Base-by-base conservation (phyloP, 2,113 vertebrate species). In the Archilochus colubris region DNA sequence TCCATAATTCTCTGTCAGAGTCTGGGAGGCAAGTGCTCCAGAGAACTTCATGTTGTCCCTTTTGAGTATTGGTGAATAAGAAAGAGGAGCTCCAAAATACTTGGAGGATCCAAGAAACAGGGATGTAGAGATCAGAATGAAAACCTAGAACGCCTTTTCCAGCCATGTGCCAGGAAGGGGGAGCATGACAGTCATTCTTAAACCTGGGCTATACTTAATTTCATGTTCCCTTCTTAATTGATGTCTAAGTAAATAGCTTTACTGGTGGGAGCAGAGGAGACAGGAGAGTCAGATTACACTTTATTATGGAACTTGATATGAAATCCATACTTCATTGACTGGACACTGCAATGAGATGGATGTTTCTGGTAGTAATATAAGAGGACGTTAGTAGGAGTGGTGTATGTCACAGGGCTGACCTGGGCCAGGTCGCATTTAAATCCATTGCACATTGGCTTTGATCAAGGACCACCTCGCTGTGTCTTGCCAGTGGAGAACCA, bases 181-280 rank as follows among this genome's bases (percentile, higher is more conserved):
- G 27, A 59, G 40, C 7, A 2, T 30, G 55, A 21, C 21, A 27
- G 8, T 74, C 14, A 31, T 54, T 51, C 59, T 77, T 94, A 75
- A 96, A 33, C 30, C 64, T 59, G 51, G n/a, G 27, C 63, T 64
- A 30, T 74, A 30, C 30, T 78, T 88, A 53, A 31, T 59, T 61
- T 36, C 22, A 36, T 2, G 18, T 93, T 89, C 46, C 18, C 58
- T 88, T 57, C 43, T 72, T 74, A 91, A 81, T 4, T 80, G 38
- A 77, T 77, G 57, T 74, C 51, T 89, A 70, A 86, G 23, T 83
- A 80, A 96, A 89, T 82, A 70, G 58, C 55, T 94, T 94, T 77
- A 51, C 61, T 63, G 25, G 48, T 80, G 75, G 68, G 63, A 87
- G 74, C 63, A 78, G 48, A 78, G 51, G 53, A 86, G 85, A 36